These are phyloP conservation scores for Yponomeuta evonymella DNA, from an alignment of 2,888 invertebrate genomes.

Conservation along the genomic window DNA sequence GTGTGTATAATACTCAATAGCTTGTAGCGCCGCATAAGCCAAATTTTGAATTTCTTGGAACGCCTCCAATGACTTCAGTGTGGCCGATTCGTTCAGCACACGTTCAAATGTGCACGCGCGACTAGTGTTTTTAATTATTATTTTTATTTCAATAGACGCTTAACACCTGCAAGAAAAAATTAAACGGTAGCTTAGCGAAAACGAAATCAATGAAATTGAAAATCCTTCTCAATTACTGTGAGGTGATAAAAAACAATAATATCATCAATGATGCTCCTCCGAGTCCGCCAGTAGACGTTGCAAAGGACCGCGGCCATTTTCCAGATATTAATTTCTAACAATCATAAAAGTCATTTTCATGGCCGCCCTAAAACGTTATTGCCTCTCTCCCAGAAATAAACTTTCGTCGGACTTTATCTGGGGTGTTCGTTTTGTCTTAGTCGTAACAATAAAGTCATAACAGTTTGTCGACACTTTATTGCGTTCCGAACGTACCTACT, in stretches of 20 bases:
- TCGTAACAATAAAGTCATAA: conserved; percentile 54
- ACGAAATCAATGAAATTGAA: neutral
- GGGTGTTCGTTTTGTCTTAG: conserved; percentile 49
- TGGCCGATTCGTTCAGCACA: no score
- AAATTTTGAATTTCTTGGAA: no score
- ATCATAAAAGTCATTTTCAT: conserved; percentile 71
- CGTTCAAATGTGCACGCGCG: no score
- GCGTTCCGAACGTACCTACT: conserved; percentile 33
- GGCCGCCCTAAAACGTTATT: conserved; percentile 65
- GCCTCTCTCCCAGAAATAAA: conserved; percentile 55
- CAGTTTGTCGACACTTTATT: conserved; percentile 49
- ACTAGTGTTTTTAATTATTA: no score
- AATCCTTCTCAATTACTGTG: neutral
- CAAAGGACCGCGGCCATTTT: conserved; percentile 61
- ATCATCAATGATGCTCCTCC: neutral
- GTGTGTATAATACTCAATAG: no score
- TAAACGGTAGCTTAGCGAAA: neutral
- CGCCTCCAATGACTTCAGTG: no score
- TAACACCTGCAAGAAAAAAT: neutral
- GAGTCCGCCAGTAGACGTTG: conserved; percentile 38
- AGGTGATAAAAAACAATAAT: neutral
- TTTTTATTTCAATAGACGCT: no score
- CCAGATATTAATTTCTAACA: conserved; percentile 73
- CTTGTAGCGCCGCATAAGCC: no score
- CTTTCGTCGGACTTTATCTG: conserved; percentile 57